Conservation (phyloP, 1,140 invertebrate species). For the Drosophila jambulina region DNA sequence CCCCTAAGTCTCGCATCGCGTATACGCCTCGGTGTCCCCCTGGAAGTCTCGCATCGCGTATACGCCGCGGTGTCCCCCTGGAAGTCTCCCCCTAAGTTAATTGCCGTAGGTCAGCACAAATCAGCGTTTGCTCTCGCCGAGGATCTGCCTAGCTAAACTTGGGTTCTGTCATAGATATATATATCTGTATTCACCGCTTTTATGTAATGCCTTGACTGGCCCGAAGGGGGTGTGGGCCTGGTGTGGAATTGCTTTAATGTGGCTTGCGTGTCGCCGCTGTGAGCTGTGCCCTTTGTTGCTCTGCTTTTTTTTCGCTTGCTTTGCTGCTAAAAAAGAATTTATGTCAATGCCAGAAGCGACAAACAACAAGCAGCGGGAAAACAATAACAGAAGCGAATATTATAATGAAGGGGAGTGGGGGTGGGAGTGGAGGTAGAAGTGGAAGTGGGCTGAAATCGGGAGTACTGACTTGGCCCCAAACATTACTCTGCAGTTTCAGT, state of each 20-base stretch:
- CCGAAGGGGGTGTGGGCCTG: neutral
- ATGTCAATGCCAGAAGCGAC: constrained; percentile 76
- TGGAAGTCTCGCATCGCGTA: constrained; percentile 25
- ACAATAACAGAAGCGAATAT: constrained; percentile 57
- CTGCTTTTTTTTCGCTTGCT: constrained; percentile 38
- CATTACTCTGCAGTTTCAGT: constrained; percentile 82
- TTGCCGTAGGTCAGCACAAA: constrained; percentile 43
- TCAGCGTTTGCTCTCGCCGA: constrained; percentile 1
- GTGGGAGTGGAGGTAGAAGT: neutral
- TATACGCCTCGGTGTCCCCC: constrained; percentile 27
- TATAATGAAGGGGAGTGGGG: constrained; percentile 25
- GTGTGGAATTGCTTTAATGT: constrained; percentile 77
- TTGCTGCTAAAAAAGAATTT: constrained; percentile 66
- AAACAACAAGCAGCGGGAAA: constrained; percentile 53
- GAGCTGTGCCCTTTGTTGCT: constrained; percentile 51
- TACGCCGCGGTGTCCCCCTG: constrained; percentile 13
- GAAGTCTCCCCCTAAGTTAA: constrained; percentile 4
- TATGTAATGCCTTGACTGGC: constrained; percentile 39
- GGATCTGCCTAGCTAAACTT: constrained; percentile 10
- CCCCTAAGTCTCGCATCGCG: constrained; percentile 16
- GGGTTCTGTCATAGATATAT: constrained; percentile 8
- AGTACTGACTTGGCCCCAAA: constrained; percentile 47
- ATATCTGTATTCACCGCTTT: constrained; percentile 30
- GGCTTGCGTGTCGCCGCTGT: constrained; percentile 69
- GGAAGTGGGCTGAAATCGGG: constrained; percentile 20